phyloP scores from a whole-genome alignment of 1,140 invertebrate species.

The Drosophila repletoides region DNA sequence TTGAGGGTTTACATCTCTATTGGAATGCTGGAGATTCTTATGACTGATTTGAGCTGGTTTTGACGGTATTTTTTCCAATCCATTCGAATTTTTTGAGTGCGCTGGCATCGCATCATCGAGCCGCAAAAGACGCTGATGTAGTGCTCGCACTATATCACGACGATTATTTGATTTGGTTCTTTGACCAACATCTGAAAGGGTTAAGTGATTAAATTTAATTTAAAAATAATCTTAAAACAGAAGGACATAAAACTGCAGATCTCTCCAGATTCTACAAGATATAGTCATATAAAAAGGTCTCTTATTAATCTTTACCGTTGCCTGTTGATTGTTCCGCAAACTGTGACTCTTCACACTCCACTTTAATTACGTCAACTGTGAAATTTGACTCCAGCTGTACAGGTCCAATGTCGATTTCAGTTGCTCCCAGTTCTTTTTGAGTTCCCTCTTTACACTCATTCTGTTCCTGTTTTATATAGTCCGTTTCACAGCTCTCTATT shows the following conservation, averaged over 20 bases:
- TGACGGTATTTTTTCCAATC: no score
- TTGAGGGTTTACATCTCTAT: no score
- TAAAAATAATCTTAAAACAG: no score
- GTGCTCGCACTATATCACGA: not conserved
- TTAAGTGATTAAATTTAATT: not conserved
- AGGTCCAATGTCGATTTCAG: conserved; percentile 6
- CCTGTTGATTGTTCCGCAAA: not conserved
- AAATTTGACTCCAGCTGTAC: conserved; percentile 6
- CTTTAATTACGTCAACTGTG: not conserved
- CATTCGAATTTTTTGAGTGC: no score
- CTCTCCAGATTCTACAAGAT: no score
- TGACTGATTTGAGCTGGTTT: not conserved
- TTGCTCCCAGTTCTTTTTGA: not conserved
- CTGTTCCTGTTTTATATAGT: no score
- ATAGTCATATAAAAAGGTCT: no score
- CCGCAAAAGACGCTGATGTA: not conserved
- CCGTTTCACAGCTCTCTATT: not conserved
- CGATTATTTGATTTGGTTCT: conserved; percentile 10
- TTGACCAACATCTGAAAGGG: not conserved
- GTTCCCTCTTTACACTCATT: not conserved
- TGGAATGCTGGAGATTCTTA: not conserved
- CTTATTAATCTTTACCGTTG: not conserved
- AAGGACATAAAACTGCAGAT: no score
- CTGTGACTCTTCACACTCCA: not conserved
- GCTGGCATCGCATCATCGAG: not conserved